phyloP scores from a whole-genome alignment of 1,140 invertebrate species.

The Euura saliciscinereae region DNA sequence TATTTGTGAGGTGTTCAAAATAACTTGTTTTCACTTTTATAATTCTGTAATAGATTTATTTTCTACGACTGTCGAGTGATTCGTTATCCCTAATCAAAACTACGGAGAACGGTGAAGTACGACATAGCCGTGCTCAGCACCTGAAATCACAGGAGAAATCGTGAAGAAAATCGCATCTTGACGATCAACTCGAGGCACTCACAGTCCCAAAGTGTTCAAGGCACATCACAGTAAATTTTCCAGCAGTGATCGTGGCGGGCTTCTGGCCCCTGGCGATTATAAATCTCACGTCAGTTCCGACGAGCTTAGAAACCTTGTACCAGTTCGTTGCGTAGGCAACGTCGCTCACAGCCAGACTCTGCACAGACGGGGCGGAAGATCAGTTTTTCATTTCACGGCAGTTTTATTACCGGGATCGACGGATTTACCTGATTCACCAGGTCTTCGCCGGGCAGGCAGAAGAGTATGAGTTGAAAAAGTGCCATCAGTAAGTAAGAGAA shows the following conservation, averaged over 20 bases:
- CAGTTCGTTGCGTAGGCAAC: constrained; percentile 32
- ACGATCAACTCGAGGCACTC: constrained; percentile 9
- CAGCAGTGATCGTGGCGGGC: constrained; percentile 36
- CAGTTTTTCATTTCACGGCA: not conserved
- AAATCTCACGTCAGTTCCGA: constrained; percentile 32
- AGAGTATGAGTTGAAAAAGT: constrained; percentile 41
- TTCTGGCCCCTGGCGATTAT: constrained; percentile 38
- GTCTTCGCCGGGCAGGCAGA: constrained; percentile 42
- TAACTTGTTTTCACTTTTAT: constrained; percentile 6
- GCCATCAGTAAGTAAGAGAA: constrained; percentile 40
- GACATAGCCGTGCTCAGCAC: constrained; percentile 38
- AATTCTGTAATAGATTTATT: not conserved
- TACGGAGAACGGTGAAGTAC: constrained; percentile 40
- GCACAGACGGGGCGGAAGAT: not conserved
- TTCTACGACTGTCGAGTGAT: too few relatives aligned
- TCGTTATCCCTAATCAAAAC: constrained; percentile 16
- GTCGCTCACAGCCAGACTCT: constrained; percentile 34
- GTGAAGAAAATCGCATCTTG: constrained; percentile 10
- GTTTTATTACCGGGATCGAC: constrained; percentile 1
- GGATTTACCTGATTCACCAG: constrained; percentile 34
- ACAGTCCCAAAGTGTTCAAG: constrained; percentile 39
- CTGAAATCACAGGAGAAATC: constrained; percentile 28
- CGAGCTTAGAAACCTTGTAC: constrained; percentile 25
- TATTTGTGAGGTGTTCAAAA: constrained; percentile 67
- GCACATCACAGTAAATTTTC: constrained; percentile 39